These are phyloP conservation scores for Cosmorhoe ocellata DNA, from an alignment of 2,888 invertebrate species.

Conservation along the genomic window DNA sequence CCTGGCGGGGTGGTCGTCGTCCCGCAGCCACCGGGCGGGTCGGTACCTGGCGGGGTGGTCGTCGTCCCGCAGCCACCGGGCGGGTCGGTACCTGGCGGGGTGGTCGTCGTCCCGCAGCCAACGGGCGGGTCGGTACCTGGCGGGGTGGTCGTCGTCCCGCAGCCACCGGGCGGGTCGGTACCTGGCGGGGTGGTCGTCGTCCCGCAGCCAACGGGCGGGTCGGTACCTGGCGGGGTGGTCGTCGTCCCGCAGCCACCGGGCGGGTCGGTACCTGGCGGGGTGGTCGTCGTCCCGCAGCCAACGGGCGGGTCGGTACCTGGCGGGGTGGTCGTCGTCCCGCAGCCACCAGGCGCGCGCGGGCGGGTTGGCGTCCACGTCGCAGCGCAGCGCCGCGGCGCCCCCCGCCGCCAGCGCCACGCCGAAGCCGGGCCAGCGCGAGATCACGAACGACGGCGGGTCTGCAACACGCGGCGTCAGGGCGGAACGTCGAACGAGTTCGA, in stretches of 20 bases:
- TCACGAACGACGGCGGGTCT: slow-evolving; percentile 96
- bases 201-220: slow-evolving; percentile 95
- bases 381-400: slow-evolving; percentile 93
- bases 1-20: slow-evolving; percentile 96
- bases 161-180: slow-evolving; percentile 93
- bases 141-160: slow-evolving; percentile 96
- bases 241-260: slow-evolving; percentile 90
- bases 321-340: slow-evolving; percentile 80
- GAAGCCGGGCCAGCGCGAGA: slow-evolving; percentile 96
- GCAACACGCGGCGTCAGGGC: neutral
- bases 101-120: slow-evolving; percentile 88
- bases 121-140: slow-evolving; percentile 90
- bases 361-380: slow-evolving; percentile 97
- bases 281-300: slow-evolving; percentile 96
- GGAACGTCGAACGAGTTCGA: no score
- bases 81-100: slow-evolving; percentile 85
- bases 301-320: slow-evolving; percentile 81
- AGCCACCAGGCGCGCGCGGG: slow-evolving; percentile 93
- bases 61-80: slow-evolving; percentile 95
- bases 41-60: no score
- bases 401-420: slow-evolving; percentile 94
- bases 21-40: slow-evolving; percentile 93
- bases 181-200: no score
- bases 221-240: slow-evolving; percentile 76
- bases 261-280: slow-evolving; percentile 89